Conservation (phyloP, 2,797 vertebrate genomes). For the Knipowitschia caucasica region DNA sequence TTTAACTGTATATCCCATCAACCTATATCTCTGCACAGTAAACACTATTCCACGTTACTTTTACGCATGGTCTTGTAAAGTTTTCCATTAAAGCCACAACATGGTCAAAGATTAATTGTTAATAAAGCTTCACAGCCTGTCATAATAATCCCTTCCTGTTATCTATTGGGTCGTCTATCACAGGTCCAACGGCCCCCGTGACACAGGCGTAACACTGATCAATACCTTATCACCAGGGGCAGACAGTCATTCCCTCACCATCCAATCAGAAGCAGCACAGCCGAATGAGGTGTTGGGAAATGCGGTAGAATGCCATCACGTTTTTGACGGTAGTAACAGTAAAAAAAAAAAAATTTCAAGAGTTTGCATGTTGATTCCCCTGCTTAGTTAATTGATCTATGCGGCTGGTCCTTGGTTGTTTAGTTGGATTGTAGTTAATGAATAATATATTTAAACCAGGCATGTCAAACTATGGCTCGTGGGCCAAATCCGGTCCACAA, state of each 20-base stretch:
- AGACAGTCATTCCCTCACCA: conserved; percentile 38
- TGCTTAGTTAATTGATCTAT: no score
- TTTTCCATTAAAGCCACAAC: conserved; percentile 41
- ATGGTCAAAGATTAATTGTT: conserved; percentile 40
- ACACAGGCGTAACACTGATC: conserved; percentile 55
- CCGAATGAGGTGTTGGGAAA: conserved; percentile 32
- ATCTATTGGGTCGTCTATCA: conserved; percentile 54
- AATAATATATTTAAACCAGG: no score
- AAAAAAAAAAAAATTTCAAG: conserved; percentile 3
- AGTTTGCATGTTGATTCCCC: neutral
- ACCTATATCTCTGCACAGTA: conserved; percentile 1
- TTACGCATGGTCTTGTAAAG: conserved; percentile 17
- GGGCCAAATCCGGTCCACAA: no score
- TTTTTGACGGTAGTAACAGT: conserved; percentile 6
- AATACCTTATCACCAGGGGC: conserved; percentile 58
- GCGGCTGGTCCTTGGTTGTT: neutral
- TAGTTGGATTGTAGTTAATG: neutral
- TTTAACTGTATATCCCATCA: conserved; percentile 17
- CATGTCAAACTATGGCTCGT: no score
- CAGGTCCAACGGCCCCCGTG: conserved; percentile 43
- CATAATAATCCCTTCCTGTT: conserved; percentile 59
- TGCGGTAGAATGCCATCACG: conserved; percentile 17
- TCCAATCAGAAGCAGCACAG: conserved; percentile 30
- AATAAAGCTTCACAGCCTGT: conserved; percentile 49
- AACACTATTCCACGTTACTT: conserved; percentile 10